A percentile compares a stretch with the other conserved stretches of the same genome.
These are phyloP conservation scores for Polypedilum vanderplanki DNA, from an alignment of 1,140 invertebrate species.

Conservation along the genomic window DNA sequence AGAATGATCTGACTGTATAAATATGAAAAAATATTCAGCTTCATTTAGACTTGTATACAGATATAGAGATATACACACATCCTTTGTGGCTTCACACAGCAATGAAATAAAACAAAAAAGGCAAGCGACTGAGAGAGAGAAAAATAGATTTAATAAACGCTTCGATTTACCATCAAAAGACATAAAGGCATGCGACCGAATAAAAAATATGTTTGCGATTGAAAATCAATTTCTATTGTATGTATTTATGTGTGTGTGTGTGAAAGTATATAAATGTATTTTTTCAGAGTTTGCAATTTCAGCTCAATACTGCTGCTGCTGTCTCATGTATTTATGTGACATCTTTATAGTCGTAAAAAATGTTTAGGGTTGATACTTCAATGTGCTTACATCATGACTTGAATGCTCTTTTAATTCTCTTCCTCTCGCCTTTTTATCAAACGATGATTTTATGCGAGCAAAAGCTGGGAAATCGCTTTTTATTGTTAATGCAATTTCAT, in stretches of 20 bases:
- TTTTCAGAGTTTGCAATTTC: neutral
- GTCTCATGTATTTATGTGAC: neutral
- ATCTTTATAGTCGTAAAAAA: slow-evolving; percentile 7
- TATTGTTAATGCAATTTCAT: too few species aligned
- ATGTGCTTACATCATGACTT: too few species aligned
- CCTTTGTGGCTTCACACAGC: neutral
- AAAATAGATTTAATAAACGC: slow-evolving; percentile 8
- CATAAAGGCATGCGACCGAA: slow-evolving; percentile 4
- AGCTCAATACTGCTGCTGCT: neutral
- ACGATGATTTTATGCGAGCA: too few species aligned
- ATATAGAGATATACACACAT: neutral
- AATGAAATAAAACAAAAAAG: slow-evolving; percentile 3
- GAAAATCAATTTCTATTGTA: neutral
- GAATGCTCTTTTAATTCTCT: too few species aligned
- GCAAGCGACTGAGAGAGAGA: too few species aligned
- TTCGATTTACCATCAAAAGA: neutral
- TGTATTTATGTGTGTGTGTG: neutral
- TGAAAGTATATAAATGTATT: neutral
- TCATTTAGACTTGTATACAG: neutral
- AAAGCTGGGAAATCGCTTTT: too few species aligned
- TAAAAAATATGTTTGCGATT: slow-evolving; percentile 14
- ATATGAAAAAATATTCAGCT: slow-evolving; percentile 11
- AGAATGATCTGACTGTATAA: neutral
- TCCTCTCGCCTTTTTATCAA: too few species aligned
- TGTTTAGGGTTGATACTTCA: too few species aligned